Evolutionary conservation across 2,797 vertebrate species (phyloP).

Genomic region (Channa striata): DNA sequence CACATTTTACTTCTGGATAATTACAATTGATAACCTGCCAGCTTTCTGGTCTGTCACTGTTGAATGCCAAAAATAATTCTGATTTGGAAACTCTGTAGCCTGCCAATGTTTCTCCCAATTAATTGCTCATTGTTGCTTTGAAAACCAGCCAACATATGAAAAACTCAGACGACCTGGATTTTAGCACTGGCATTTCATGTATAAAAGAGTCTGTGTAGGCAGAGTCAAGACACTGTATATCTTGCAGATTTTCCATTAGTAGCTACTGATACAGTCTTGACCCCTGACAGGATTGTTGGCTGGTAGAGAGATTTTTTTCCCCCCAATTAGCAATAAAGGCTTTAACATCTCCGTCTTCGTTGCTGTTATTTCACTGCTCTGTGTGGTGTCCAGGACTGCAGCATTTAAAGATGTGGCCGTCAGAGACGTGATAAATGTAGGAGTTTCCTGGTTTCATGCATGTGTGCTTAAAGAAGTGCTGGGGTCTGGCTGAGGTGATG

Average conservation of each 20-base stretch:
- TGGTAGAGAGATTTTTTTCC: slow-evolving; percentile 41
- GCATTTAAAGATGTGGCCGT: slow-evolving; percentile 27
- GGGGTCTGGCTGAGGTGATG: slow-evolving; percentile 62
- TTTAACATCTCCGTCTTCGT: slow-evolving; percentile 47
- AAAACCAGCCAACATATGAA: slow-evolving; percentile 17
- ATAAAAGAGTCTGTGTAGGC: background rate
- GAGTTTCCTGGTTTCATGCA: slow-evolving; percentile 58
- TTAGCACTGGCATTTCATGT: background rate
- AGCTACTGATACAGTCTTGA: slow-evolving; percentile 21
- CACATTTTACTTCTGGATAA: slow-evolving; percentile 47
- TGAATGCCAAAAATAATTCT: slow-evolving; percentile 32
- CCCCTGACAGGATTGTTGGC: slow-evolving; percentile 25
- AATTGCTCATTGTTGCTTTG: background rate
- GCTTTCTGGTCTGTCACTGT: slow-evolving; percentile 42
- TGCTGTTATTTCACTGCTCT: slow-evolving; percentile 50
- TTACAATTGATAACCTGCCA: slow-evolving; percentile 59
- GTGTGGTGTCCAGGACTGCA: slow-evolving; percentile 27
- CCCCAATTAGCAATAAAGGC: slow-evolving; percentile 32
- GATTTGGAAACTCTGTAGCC: slow-evolving; percentile 14
- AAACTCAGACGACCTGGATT: background rate
- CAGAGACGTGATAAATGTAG: slow-evolving; percentile 72
- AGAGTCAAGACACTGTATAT: background rate
- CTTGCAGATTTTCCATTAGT: slow-evolving; percentile 24
- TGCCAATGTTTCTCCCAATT: slow-evolving; percentile 28
- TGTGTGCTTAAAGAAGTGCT: slow-evolving; percentile 61